These are phyloP conservation scores for Apamea epomidion DNA, from an alignment of 2,888 invertebrate species.

Conservation along the genomic window DNA sequence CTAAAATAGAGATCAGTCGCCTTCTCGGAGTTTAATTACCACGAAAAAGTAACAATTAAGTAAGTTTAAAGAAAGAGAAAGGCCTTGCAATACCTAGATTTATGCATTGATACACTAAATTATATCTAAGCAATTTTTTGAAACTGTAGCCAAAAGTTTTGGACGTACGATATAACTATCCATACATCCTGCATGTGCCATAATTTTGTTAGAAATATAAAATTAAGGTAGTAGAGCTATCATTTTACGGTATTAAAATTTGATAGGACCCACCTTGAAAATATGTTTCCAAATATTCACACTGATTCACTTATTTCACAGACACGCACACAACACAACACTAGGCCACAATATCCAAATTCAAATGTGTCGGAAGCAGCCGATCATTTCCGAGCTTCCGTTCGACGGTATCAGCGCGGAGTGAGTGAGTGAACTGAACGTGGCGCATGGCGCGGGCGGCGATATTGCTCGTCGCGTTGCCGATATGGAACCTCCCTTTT, in stretches of 20 bases:
- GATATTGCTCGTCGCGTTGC: constrained; percentile 73
- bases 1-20: neutral
- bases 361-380: constrained; percentile 54
- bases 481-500: constrained; percentile 74
- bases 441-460: constrained; percentile 62
- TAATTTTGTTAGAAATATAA: neutral
- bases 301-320: constrained; percentile 27
- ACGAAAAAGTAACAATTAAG: constrained; percentile 25
- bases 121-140: neutral
- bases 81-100: constrained; percentile 33
- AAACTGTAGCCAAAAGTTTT: neutral
- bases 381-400: constrained; percentile 65
- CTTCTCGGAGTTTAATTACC: constrained; percentile 22
- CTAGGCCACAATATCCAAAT: constrained; percentile 47
- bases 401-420: constrained; percentile 69
- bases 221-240: neutral
- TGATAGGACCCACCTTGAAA: constrained; percentile 26
- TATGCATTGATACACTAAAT: constrained; percentile 31
- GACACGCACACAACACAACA: constrained; percentile 56
- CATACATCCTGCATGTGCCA: neutral
- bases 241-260: neutral
- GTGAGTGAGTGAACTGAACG: constrained; percentile 59
- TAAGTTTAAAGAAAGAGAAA: constrained; percentile 41
- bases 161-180: neutral
- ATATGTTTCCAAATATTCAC: constrained; percentile 13